A percentile compares a stretch with the other conserved stretches of the same genome.
These are phyloP conservation scores for Axis porcinus DNA, from an alignment of 2,113 vertebrate genomes.

Conservation along the genomic window DNA sequence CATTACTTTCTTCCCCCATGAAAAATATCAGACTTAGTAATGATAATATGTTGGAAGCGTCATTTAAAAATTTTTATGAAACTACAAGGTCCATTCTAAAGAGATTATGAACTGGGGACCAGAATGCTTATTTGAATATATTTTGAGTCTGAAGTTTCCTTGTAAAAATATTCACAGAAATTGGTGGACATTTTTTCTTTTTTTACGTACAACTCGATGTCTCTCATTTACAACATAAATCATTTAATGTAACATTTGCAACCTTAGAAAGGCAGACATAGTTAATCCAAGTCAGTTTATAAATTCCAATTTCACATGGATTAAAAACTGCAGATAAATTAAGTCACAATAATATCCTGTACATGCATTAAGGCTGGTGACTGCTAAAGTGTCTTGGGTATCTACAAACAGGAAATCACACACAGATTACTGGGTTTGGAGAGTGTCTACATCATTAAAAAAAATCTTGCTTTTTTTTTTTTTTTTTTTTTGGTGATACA, in stretches of 20 bases:
- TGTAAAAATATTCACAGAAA: constrained; percentile 74
- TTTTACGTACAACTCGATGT: constrained; percentile 72
- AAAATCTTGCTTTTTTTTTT: constrained; percentile 73
- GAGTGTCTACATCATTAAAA: constrained; percentile 70
- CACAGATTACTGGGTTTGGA: constrained; percentile 74
- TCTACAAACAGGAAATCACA: constrained; percentile 76
- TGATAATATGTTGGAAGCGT: background rate
- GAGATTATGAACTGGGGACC: background rate
- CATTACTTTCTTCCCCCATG: background rate
- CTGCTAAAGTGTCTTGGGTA: constrained; percentile 76
- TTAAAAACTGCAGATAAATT: constrained; percentile 81
- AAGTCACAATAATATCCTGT: constrained; percentile 75
- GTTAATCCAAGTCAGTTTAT: constrained; percentile 76
- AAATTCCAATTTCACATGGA: constrained; percentile 80
- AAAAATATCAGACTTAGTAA: constrained; percentile 2
- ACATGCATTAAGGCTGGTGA: constrained; percentile 81
- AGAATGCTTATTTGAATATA: constrained; percentile 63
- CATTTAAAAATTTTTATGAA: background rate
- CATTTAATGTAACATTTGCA: constrained; percentile 76
- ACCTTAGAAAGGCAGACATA: constrained; percentile 76
- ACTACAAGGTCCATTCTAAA: background rate
- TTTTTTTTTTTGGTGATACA: constrained; percentile 77
- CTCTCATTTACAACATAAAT: constrained; percentile 74
- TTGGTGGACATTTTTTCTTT: constrained; percentile 56
- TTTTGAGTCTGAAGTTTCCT: constrained; percentile 54